These are phyloP conservation scores for Lamprologus sp. DNA, from an alignment of 2,113 vertebrate genomes.

Conservation along the genomic window DNA sequence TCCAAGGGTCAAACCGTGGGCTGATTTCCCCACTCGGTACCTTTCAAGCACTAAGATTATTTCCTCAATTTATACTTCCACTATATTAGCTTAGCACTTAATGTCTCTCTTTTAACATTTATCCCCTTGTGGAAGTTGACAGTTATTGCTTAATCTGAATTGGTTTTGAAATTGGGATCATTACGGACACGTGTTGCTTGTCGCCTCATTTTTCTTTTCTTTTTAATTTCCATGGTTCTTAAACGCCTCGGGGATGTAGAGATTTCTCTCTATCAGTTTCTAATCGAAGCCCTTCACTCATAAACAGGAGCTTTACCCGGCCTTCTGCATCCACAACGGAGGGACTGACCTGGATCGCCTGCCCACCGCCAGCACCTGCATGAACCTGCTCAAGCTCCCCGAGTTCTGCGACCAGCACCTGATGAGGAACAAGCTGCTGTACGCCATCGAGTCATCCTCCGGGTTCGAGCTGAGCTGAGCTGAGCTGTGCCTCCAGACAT, in stretches of 20 bases:
- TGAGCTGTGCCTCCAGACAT: constrained; percentile 65
- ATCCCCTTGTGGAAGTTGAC: constrained; percentile 40
- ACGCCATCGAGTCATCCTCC: constrained; percentile 94
- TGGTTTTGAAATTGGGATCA: constrained; percentile 32
- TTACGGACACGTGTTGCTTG: not conserved
- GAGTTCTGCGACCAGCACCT: constrained; percentile 90
- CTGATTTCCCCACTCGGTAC: not conserved
- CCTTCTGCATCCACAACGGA: constrained; percentile 97
- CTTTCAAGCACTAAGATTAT: constrained; percentile 44
- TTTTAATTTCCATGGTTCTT: not conserved
- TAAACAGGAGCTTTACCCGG: constrained; percentile 91
- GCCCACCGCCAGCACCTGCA: constrained; percentile 97
- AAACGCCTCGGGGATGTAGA: not conserved
- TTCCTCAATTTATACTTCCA: constrained; percentile 41
- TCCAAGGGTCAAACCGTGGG: constrained; percentile 38
- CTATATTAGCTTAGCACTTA: constrained; percentile 34
- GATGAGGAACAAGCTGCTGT: constrained; percentile 94
- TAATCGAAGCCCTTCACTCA: not conserved
- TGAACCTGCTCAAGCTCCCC: constrained; percentile 97
- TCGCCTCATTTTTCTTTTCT: not conserved
- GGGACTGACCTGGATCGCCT: constrained; percentile 90
- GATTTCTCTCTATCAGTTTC: not conserved
- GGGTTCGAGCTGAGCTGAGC: constrained; percentile 98
- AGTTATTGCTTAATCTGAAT: constrained; percentile 54
- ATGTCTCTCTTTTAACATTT: constrained; percentile 56